Evolutionary conservation across 92 coral and sea anemone species (phyloP).

Genomic region (Phenganax subtilis): DNA sequence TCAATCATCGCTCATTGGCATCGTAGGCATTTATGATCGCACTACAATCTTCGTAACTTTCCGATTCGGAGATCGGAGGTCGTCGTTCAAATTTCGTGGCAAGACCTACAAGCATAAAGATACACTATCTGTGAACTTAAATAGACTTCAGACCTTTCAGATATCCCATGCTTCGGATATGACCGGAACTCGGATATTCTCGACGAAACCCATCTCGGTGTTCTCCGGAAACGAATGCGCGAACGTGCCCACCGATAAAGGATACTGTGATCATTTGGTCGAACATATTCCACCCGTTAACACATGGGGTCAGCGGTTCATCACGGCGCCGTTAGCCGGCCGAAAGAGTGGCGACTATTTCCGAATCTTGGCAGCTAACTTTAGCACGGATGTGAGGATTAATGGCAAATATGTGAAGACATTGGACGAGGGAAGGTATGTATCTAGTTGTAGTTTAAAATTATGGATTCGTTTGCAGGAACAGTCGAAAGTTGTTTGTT

Average conservation of each 20-base stretch:
- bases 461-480: neutral
- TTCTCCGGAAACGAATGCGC: constrained; percentile 55
- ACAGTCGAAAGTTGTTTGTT: no score
- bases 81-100: constrained; percentile 24
- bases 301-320: constrained; percentile 46
- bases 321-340: constrained; percentile 43
- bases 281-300: constrained; percentile 51
- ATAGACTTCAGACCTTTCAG: constrained; percentile 35
- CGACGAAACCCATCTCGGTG: constrained; percentile 48
- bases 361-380: constrained; percentile 48
- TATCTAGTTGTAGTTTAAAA: neutral
- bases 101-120: constrained; percentile 9
- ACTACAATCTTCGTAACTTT: constrained; percentile 24
- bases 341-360: constrained; percentile 39
- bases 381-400: constrained; percentile 27
- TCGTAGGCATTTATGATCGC: constrained; percentile 40
- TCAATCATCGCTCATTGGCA: constrained; percentile 43
- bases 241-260: constrained; percentile 29
- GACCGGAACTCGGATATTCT: constrained; percentile 44
- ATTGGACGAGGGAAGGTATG: constrained; percentile 17
- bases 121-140: constrained; percentile 15
- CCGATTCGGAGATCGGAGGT: constrained; percentile 18
- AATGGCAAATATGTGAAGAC: constrained; percentile 15
- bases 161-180: constrained; percentile 31
- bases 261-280: constrained; percentile 54